A percentile compares a stretch with the other conserved stretches of the same genome.
Conservation (phyloP, 2,797 vertebrate genomes). For the Brachyrhaphis roseni region DNA sequence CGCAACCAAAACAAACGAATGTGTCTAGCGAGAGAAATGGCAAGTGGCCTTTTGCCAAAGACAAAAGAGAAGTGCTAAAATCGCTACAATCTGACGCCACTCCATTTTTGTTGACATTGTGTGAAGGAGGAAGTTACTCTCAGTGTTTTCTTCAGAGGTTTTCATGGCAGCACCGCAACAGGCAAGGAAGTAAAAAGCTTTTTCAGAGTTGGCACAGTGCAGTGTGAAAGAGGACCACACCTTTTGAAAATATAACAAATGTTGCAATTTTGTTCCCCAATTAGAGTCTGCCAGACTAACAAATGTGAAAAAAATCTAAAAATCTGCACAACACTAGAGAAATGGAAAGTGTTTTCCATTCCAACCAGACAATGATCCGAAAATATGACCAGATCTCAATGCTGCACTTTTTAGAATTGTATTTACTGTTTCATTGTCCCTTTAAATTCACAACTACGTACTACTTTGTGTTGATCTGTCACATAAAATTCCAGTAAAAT, state of each 20-base stretch:
- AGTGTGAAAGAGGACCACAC: too few relatives aligned
- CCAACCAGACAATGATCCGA: background rate
- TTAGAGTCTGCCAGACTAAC: background rate
- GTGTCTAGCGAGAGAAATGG: too few relatives aligned
- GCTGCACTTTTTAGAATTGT: background rate
- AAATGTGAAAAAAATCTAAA: background rate
- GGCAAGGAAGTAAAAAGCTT: too few relatives aligned
- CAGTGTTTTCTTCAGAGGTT: too few relatives aligned
- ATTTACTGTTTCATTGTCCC: background rate
- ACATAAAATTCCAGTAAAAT: background rate
- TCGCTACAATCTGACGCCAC: too few relatives aligned
- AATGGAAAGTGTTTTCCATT: background rate
- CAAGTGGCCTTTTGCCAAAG: too few relatives aligned
- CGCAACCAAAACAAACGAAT: too few relatives aligned
- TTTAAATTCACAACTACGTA: background rate
- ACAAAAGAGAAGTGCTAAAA: too few relatives aligned
- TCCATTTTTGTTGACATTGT: too few relatives aligned
- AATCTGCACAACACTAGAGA: background rate
- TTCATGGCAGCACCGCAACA: too few relatives aligned
- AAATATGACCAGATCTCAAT: background rate
- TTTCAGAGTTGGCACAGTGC: too few relatives aligned
- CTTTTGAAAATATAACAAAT: background rate
- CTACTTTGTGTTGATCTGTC: background rate
- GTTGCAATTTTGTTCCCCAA: background rate
- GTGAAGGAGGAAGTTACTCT: too few relatives aligned